Conservation (phyloP, 2,797 vertebrate species). For the Phalloptychus januarius region DNA sequence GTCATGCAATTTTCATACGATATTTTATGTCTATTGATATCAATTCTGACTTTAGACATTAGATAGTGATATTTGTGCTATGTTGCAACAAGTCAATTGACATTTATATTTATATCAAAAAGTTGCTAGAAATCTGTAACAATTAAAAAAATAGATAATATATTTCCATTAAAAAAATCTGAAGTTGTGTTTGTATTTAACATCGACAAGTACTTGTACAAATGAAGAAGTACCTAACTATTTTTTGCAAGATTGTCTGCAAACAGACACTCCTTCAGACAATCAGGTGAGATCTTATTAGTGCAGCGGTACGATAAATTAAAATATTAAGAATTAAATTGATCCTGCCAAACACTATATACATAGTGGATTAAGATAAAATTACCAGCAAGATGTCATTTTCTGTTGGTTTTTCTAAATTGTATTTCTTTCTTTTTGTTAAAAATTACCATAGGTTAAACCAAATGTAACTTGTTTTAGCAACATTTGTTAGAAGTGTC, state of each 20-base stretch:
- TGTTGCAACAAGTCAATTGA: not conserved
- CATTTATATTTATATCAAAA: not conserved
- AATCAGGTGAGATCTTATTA: not conserved
- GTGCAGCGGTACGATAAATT: not conserved
- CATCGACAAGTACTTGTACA: too few species aligned
- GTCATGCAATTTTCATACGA: not conserved
- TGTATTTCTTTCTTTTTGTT: not conserved
- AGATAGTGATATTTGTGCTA: not conserved
- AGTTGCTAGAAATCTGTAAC: too few species aligned
- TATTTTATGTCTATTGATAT: not conserved
- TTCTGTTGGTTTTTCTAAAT: not conserved
- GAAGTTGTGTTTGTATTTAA: too few species aligned
- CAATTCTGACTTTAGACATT: not conserved
- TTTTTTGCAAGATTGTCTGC: not conserved
- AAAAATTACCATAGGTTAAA: not conserved
- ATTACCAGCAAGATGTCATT: not conserved
- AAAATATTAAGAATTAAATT: not conserved
- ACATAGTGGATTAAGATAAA: too few species aligned
- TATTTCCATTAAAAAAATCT: too few species aligned
- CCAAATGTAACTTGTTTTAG: not conserved
- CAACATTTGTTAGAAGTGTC: not conserved
- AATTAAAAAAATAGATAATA: too few species aligned
- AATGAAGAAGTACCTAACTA: not conserved
- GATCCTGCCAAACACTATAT: too few species aligned
- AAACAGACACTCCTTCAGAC: not conserved